Conservation (phyloP, 2,888 invertebrate species). For the Notodonta dromedarius region DNA sequence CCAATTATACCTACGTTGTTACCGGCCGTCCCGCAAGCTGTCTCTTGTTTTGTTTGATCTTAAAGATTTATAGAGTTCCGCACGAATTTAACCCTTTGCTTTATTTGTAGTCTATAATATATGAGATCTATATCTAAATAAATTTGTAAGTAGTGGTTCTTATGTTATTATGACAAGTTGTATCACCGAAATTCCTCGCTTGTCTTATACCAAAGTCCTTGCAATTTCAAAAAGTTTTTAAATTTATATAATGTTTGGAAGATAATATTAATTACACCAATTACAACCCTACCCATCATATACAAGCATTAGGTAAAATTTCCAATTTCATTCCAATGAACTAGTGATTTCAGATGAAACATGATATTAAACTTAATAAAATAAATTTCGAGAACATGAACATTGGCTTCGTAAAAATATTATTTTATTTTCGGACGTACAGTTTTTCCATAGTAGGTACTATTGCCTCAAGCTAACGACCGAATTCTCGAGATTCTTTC, state of each 20-base stretch:
- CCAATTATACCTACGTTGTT: constrained; percentile 56
- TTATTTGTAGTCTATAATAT: background rate
- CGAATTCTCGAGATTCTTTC: constrained; percentile 74
- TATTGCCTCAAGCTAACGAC: constrained; percentile 66
- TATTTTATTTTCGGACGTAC: constrained; percentile 29
- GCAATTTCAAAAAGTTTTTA: too few relatives aligned
- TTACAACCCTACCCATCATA: too few relatives aligned
- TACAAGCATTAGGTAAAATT: too few relatives aligned
- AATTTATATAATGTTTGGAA: too few relatives aligned
- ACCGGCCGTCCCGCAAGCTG: constrained; percentile 29
- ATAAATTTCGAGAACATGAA: constrained; percentile 8
- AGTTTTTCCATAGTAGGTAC: constrained; percentile 49
- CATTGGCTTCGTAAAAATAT: constrained; percentile 23
- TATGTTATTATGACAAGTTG: too few relatives aligned
- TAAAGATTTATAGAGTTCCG: constrained; percentile 37
- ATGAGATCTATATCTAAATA: background rate
- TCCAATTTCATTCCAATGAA: background rate
- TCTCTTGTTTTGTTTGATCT: constrained; percentile 35
- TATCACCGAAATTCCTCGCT: too few relatives aligned
- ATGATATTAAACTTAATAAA: background rate
- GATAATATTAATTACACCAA: too few relatives aligned
- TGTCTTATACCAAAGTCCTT: too few relatives aligned
- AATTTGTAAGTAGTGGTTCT: constrained; percentile 1
- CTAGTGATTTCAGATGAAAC: background rate
- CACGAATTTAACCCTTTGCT: constrained; percentile 21